Evolutionary conservation across 2,888 invertebrate species (phyloP), one percentile per base, ranked within the genome.

Genomic region (Stenurella melanura): DNA sequence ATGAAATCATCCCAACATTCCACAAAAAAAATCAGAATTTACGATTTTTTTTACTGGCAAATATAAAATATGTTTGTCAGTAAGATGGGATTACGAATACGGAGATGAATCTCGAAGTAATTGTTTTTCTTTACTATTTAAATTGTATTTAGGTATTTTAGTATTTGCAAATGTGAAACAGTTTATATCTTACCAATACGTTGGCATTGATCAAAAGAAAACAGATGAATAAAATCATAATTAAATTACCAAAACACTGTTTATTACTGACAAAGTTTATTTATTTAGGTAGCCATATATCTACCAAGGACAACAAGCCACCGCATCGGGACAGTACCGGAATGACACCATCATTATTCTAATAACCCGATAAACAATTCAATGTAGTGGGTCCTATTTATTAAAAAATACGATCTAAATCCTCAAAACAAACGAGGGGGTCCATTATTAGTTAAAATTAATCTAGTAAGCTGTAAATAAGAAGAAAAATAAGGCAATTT

Each of bases 341-440:
- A 61, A 61, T 61, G 19, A 50, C 50, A 12, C 63, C 18, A 64
- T 64, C 56, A 56, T 68, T 56, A 21, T 3, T 54, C 11, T 68
- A 57, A 68, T 68, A 5, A 56, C n/a, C 19, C 17, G 26, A 26
- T 68, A 68, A 68, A 26, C 68, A 57, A 68, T 68, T 57, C 9
- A n/a, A 57, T 68, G 64, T 64, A 18, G 64, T 64, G 17, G 64
- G 42, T 38, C 64, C 18, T 38, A 30, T 26, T 61, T 18, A 38
- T 42, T 12, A 64, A 64, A 64, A 34, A 11, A 64, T 34, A 15
- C 9, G 7, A 30, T 61, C 26, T 1, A 12, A 26, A 5, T 19
- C 12, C 60, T 42, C 42, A 42, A 38, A 3, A 12, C 42, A 42
- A 42, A 42, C 42, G 7, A 4, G 30, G 42, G 42, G 0, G 15